Percentiles rank a stretch among this genome's conserved stretches.
phyloP scores from a whole-genome alignment of 2,888 invertebrate species.

The Cantharis rufa region DNA sequence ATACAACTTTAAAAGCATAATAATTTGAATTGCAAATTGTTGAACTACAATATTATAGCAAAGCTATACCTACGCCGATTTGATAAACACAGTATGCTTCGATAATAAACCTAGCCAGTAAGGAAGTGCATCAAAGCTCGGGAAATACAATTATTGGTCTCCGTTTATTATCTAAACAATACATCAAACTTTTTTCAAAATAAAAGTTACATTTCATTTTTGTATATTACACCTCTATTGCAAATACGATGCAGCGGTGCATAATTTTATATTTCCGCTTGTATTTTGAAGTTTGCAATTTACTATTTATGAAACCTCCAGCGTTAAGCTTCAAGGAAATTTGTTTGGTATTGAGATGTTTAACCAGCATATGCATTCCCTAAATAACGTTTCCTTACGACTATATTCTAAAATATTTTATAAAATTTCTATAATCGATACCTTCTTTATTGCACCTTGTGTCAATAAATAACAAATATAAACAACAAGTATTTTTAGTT shows the following conservation, averaged over 20 bases:
- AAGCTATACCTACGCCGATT: not conserved
- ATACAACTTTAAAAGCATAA: not conserved
- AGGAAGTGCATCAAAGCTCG: not conserved
- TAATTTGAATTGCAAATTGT: not conserved
- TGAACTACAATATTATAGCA: not conserved
- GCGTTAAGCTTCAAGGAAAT: not conserved
- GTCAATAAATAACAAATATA: not conserved
- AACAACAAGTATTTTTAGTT: no score
- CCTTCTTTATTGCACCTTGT: not conserved
- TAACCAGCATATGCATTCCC: not conserved
- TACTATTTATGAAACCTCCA: not conserved
- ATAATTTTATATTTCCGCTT: not conserved
- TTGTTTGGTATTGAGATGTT: not conserved
- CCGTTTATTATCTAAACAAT: not conserved
- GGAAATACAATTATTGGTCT: not conserved
- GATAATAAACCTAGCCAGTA: not conserved
- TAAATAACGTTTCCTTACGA: not conserved
- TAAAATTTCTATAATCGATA: not conserved
- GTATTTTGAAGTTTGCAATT: not conserved
- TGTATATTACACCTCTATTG: not conserved
- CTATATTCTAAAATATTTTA: not conserved
- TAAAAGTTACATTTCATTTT: not conserved
- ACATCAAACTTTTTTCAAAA: not conserved
- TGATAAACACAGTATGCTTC: not conserved
- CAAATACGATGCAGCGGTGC: not conserved